A percentile compares a stretch with the other conserved stretches of the same genome.
Conservation (phyloP, 2,113 vertebrate species). For the Deroptyus accipitrinus region DNA sequence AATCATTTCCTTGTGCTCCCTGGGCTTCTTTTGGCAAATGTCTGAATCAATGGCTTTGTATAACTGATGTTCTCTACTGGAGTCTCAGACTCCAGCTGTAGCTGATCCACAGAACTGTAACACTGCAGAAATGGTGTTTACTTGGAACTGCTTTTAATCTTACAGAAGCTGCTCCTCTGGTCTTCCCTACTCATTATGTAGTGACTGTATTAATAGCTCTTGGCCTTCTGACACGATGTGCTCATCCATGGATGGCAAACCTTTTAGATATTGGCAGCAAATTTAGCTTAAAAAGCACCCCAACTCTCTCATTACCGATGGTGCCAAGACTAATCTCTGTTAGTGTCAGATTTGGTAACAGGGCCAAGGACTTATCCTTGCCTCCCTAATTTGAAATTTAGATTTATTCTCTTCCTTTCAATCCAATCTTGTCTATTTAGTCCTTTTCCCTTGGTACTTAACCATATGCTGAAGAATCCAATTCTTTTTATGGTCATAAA, state of each 20-base stretch:
- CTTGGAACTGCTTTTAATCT: conserved; percentile 26
- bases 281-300: conserved; percentile 61
- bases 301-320: conserved; percentile 45
- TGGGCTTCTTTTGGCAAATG: not conserved
- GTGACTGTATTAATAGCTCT: conserved; percentile 44
- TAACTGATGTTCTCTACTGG: not conserved
- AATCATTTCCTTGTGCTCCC: not conserved
- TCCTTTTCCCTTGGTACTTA: conserved; percentile 26
- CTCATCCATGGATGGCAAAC: conserved; percentile 39
- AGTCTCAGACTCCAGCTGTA: not conserved
- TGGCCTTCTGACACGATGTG: conserved; percentile 43
- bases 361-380: conserved; percentile 32
- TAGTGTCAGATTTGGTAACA: conserved; percentile 41
- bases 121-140: not conserved
- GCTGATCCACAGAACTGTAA: not conserved
- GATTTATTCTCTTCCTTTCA: conserved; percentile 44
- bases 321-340: conserved; percentile 63
- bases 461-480: conserved; percentile 22
- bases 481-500: not conserved
- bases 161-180: conserved; percentile 23
- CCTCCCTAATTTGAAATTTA: conserved; percentile 53
- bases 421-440: conserved; percentile 44
- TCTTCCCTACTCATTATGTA: conserved; percentile 32
- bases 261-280: conserved; percentile 61
- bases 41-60: not conserved